These are phyloP conservation scores for Zosterops pallidus DNA, from an alignment of 2,113 vertebrate species.

Conservation along the genomic window DNA sequence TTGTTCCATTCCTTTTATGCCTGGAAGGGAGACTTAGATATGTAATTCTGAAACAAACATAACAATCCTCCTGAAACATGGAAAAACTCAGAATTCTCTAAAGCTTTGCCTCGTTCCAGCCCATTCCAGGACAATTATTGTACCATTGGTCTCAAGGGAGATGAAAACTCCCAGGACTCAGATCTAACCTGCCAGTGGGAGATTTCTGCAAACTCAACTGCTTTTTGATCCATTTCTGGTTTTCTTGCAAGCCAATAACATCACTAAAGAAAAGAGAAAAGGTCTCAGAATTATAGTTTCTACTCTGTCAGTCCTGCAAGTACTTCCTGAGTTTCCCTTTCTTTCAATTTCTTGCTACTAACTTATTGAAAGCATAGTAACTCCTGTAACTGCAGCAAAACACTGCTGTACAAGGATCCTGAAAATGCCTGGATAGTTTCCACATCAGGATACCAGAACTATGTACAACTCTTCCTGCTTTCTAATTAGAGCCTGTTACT, in stretches of 20 bases:
- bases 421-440: background rate
- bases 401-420: background rate
- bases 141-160: fast-evolving
- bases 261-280: background rate
- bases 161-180: background rate
- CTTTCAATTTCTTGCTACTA: background rate
- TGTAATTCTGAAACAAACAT: background rate
- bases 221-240: background rate
- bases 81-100: background rate
- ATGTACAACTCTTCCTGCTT: background rate
- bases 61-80: background rate
- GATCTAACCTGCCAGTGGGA: background rate
- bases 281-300: background rate
- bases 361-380: background rate
- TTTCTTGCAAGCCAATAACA: background rate
- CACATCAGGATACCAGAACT: background rate
- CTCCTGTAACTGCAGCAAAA: background rate
- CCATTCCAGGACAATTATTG: background rate
- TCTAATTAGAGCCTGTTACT: slow-evolving; percentile 1
- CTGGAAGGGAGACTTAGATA: background rate
- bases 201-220: background rate
- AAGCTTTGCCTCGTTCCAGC: background rate
- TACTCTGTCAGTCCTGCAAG: background rate
- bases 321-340: background rate
- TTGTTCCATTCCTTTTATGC: background rate